phyloP scores from a whole-genome alignment of 53 echinoderm and acorn worm genomes.

The Holothuria leucospilota region DNA sequence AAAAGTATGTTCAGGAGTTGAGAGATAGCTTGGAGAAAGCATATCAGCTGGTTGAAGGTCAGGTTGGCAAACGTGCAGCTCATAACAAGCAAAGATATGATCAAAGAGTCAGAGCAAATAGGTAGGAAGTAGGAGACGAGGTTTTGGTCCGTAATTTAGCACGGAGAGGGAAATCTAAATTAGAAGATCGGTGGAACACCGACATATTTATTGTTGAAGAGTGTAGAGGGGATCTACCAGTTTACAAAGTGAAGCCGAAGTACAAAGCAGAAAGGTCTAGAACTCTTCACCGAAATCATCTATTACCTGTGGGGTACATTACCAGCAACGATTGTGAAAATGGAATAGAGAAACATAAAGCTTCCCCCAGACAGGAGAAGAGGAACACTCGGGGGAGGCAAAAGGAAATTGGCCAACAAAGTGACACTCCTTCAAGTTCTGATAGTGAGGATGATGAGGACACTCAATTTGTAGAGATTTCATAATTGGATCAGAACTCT shows the following conservation, averaged over 20 bases:
- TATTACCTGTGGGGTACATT: background rate
- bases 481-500: too few species aligned
- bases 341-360: too few species aligned
- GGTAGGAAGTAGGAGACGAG: constrained; percentile 28
- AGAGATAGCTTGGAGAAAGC: constrained; percentile 36
- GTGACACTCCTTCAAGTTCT: too few species aligned
- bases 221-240: constrained; percentile 9
- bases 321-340: background rate
- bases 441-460: too few species aligned
- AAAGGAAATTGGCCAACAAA: too few species aligned
- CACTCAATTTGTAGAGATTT: too few species aligned
- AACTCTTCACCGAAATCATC: background rate
- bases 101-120: background rate
- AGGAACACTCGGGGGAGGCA: background rate
- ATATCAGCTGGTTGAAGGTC: constrained; percentile 26
- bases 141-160: constrained; percentile 49
- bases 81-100: constrained; percentile 54
- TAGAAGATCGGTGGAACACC: constrained; percentile 42
- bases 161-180: constrained; percentile 45
- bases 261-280: background rate
- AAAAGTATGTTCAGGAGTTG: constrained; percentile 51
- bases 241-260: background rate
- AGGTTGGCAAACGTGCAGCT: constrained; percentile 29
- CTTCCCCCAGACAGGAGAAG: background rate
- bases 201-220: constrained; percentile 30